A percentile compares a stretch with the other conserved stretches of the same genome.
These are phyloP conservation scores for Cistogaster globosa DNA, from an alignment of 2,888 invertebrate genomes.

Conservation along the genomic window DNA sequence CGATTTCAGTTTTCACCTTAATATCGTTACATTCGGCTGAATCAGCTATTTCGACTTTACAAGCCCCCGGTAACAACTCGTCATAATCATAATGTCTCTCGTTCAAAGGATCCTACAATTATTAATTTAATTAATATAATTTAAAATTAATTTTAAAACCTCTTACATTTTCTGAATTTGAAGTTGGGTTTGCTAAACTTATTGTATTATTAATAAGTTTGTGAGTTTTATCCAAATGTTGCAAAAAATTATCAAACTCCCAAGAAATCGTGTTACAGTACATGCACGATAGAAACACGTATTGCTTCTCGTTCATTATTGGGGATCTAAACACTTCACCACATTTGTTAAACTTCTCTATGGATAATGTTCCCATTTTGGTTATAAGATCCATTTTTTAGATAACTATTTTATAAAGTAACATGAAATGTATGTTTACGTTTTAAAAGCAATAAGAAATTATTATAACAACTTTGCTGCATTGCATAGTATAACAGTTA, in stretches of 20 bases:
- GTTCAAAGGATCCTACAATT: conserved; percentile 58
- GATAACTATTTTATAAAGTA: neutral
- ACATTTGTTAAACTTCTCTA: conserved; percentile 53
- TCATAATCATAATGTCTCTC: conserved; percentile 26
- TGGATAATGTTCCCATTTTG: neutral
- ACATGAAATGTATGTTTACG: conserved; percentile 30
- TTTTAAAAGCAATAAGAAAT: conserved; percentile 43
- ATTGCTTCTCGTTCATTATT: conserved; percentile 41
- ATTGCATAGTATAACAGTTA: neutral
- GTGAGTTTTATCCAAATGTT: conserved; percentile 37
- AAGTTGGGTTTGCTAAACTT: neutral
- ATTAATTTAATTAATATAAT: neutral
- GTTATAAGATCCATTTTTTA: conserved; percentile 33
- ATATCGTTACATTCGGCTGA: neutral
- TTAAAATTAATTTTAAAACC: neutral
- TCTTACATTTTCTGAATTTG: conserved; percentile 25
- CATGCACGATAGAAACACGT: conserved; percentile 53
- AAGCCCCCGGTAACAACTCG: neutral
- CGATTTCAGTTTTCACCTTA: neutral
- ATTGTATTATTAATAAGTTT: neutral
- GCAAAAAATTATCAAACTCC: conserved; percentile 43
- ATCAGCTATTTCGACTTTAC: conserved; percentile 28
- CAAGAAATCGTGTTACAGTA: conserved; percentile 51
- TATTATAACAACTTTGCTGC: neutral
- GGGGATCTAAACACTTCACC: conserved; percentile 60